Percentiles rank a stretch among this genome's conserved stretches.
These are phyloP conservation scores for Capricornis sumatraensis DNA, from an alignment of 2,113 vertebrate genomes.

Conservation along the genomic window DNA sequence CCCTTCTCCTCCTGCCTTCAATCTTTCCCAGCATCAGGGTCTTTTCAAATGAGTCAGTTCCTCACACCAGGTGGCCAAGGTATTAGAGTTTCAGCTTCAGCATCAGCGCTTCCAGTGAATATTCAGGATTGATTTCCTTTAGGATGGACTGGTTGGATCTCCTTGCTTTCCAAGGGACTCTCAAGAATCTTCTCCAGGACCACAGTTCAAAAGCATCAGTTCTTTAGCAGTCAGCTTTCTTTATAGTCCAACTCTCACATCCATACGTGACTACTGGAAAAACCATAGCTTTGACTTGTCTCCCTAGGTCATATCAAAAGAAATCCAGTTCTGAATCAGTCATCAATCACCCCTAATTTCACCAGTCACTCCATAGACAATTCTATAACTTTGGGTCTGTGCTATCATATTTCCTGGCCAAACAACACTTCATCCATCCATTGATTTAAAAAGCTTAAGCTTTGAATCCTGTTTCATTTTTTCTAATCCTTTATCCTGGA, in stretches of 20 bases:
- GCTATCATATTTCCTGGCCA: neutral
- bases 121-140: neutral
- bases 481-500: neutral
- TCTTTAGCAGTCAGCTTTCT: neutral
- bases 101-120: neutral
- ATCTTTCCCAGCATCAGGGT: neutral
- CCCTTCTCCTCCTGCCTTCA: neutral
- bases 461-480: neutral
- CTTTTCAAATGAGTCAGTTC: neutral
- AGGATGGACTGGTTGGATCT: neutral
- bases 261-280: neutral
- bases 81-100: neutral
- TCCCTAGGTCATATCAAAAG: neutral
- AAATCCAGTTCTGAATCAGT: neutral
- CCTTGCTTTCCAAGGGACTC: neutral
- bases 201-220: neutral
- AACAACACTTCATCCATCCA: neutral
- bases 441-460: neutral
- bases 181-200: neutral
- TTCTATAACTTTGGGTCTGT: neutral
- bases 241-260: neutral
- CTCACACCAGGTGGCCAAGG: rapidly evolving
- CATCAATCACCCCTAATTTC: neutral
- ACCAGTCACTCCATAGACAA: neutral
- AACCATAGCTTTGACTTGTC: neutral